Percentiles rank a stretch among this genome's conserved stretches.
Evolutionary conservation across 2,888 invertebrate genomes (phyloP).

Genomic region (Miltochrista miniata): DNA sequence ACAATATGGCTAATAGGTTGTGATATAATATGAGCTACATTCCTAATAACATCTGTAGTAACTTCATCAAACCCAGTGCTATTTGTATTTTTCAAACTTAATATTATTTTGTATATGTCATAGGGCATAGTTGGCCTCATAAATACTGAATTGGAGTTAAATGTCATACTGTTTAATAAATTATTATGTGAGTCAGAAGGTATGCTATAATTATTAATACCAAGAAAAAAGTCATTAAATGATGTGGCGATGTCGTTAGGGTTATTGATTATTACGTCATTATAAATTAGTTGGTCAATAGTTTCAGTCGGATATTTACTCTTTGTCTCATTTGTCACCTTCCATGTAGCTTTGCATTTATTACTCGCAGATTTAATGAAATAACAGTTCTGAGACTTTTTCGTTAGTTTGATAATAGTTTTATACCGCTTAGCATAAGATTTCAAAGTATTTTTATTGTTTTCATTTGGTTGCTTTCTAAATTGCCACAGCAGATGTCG

Average conservation of each 20-base stretch:
- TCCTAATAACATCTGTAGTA: neutral
- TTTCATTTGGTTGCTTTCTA: neutral
- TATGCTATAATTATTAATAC: neutral
- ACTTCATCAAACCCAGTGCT: neutral
- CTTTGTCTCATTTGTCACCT: neutral
- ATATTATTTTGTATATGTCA: neutral
- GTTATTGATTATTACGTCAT: neutral
- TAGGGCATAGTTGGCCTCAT: neutral
- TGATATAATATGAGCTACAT: neutral
- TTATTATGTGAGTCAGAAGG: neutral
- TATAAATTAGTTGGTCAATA: neutral
- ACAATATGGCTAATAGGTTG: neutral
- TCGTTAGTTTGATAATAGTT: neutral
- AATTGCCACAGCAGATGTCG: neutral
- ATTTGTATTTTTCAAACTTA: neutral
- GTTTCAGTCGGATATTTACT: neutral
- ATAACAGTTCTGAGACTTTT: neutral
- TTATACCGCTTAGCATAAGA: neutral
- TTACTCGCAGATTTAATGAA: neutral
- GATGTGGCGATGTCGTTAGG: neutral
- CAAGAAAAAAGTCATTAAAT: neutral
- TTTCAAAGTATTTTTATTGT: neutral
- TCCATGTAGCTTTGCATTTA: constrained; percentile 1
- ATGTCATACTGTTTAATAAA: neutral
- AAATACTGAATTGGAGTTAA: neutral